phyloP scores from a whole-genome alignment of 1,140 invertebrate species.

The Drosophila navojoa region DNA sequence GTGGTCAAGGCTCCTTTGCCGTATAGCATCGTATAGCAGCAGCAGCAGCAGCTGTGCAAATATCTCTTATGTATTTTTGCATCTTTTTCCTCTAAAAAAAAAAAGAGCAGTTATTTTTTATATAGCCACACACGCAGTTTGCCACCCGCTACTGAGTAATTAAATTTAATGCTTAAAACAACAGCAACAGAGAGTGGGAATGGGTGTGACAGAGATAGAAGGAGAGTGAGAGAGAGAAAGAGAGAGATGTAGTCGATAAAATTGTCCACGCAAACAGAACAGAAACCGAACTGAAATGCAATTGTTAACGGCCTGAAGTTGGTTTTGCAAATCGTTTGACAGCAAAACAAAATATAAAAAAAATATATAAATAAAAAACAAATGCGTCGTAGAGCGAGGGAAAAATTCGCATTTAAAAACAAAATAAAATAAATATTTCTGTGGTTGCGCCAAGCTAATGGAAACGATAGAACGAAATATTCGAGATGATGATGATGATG shows the following conservation, averaged over 20 bases:
- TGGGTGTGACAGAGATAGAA: background rate
- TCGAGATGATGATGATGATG: slow-evolving; percentile 10
- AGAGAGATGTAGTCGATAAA: slow-evolving; percentile 16
- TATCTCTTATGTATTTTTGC: slow-evolving; percentile 45
- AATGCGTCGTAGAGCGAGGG: background rate
- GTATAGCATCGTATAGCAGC: slow-evolving; percentile 62
- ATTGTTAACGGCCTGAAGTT: slow-evolving; percentile 71
- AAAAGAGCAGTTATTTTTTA: slow-evolving; percentile 24
- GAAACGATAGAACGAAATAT: slow-evolving; percentile 1
- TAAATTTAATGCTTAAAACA: slow-evolving; percentile 81
- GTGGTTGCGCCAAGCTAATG: slow-evolving; percentile 51
- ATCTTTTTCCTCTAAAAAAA: slow-evolving; percentile 23
- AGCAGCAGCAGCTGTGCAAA: slow-evolving; percentile 70
- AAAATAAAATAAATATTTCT: slow-evolving; percentile 61
- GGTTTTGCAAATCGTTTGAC: slow-evolving; percentile 81
- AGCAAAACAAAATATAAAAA: slow-evolving; percentile 51
- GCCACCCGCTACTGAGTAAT: slow-evolving; percentile 68
- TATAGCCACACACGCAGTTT: slow-evolving; percentile 25
- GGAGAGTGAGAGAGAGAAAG: background rate
- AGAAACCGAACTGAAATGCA: slow-evolving; percentile 62
- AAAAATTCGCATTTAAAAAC: slow-evolving; percentile 10
- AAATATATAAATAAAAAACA: background rate
- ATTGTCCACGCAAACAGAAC: slow-evolving; percentile 63
- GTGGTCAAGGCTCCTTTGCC: slow-evolving; percentile 25
- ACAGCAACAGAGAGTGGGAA: slow-evolving; percentile 36